Percentiles rank a stretch among this genome's conserved stretches.
These are phyloP conservation scores for Myiozetetes cayanensis DNA, from an alignment of 2,113 vertebrate genomes.

Conservation along the genomic window DNA sequence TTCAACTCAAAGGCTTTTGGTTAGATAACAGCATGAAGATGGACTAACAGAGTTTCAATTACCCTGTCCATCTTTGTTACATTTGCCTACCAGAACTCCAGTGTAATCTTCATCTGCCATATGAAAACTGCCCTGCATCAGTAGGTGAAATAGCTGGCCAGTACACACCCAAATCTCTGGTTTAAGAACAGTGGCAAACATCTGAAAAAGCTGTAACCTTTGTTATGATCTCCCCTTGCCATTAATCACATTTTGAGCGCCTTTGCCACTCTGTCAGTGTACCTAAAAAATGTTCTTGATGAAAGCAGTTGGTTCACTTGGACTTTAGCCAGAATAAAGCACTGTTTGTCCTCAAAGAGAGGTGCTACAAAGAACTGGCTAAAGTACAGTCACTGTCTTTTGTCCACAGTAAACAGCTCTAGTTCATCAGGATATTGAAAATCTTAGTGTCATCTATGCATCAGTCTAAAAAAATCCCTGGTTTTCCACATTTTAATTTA, in stretches of 20 bases:
- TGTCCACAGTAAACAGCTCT: background rate
- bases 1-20: background rate
- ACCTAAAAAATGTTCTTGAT: background rate
- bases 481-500: background rate
- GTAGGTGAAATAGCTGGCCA: background rate
- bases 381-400: background rate
- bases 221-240: background rate
- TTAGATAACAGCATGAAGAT: background rate
- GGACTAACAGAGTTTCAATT: background rate
- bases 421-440: constrained; percentile 1
- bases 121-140: background rate
- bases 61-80: background rate
- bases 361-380: background rate
- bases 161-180: background rate
- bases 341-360: background rate
- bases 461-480: background rate
- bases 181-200: background rate
- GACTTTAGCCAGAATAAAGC: background rate
- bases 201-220: constrained; percentile 7
- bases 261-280: background rate
- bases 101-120: background rate
- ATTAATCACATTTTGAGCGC: background rate
- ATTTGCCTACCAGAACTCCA: background rate
- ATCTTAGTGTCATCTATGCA: background rate
- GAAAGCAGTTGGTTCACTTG: background rate